Percentiles rank a stretch among this genome's conserved stretches.
Conservation (phyloP, 2,888 invertebrate species). For the Vanessa cardui region DNA sequence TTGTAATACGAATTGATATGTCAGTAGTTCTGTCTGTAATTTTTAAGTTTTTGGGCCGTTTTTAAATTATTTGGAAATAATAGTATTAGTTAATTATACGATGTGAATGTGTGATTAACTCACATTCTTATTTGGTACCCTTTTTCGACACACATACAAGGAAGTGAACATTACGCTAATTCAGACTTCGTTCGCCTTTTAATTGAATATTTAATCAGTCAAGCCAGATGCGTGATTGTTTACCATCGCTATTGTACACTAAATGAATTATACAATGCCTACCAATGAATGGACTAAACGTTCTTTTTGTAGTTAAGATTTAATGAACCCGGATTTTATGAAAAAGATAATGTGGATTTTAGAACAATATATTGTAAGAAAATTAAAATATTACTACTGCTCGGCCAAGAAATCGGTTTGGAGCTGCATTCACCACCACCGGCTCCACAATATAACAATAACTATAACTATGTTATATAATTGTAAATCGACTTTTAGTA, state of each 20-base stretch:
- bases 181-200: neutral
- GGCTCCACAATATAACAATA: too few species aligned
- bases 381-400: neutral
- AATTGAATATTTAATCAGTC: neutral
- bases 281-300: neutral
- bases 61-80: too few species aligned
- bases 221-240: slow-evolving; percentile 4
- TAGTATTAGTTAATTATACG: too few species aligned
- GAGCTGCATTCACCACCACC: too few species aligned
- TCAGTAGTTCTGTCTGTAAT: too few species aligned
- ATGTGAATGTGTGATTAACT: neutral
- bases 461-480: too few species aligned
- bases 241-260: neutral
- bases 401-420: too few species aligned
- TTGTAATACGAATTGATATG: too few species aligned
- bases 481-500: too few species aligned
- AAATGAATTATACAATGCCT: neutral
- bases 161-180: neutral
- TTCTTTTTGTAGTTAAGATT: neutral
- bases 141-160: neutral
- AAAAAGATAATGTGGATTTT: neutral
- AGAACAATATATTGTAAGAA: neutral
- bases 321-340: neutral
- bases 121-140: neutral
- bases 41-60: too few species aligned